Base-by-base conservation (phyloP, 2,113 vertebrate species). In the Oncorhynchus keta region DNA sequence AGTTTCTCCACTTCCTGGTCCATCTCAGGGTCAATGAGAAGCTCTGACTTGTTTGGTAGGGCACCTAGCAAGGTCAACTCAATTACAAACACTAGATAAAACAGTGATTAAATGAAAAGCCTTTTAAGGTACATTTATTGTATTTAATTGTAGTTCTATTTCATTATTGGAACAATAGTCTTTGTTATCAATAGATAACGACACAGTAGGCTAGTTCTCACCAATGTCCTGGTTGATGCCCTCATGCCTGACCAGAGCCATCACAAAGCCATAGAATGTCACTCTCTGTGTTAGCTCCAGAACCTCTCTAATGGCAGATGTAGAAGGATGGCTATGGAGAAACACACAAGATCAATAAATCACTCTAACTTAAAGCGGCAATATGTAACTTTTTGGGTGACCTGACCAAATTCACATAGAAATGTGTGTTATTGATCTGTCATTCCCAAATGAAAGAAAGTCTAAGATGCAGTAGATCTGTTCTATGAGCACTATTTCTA, bases 1-100 rank as follows among this genome's bases (percentile, higher is more conserved):
- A 99, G 85, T 90, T 95, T 96, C 75, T 98, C 97, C 81, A 99
- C 91, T 76, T 98, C 97, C 82, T 95, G 94, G 82, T 99, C 98
- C 97, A 97, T 96, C 79, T 93, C 94, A 75, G 95, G 96, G 88
- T 99, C 97, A 14, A 96, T 81, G 78, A 98, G 94, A 74, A 98
- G 78, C 68, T 98, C 96, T 12, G 90, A 87, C 89, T 93, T 96
- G 90, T 93, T 95, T 51, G 98, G 97, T 81, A 99, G 87, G 68
- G 92, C 95, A 73, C 97, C 97, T 99, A 77, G 28, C 72, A 80
- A 32, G 24, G 22, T 64, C 5, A 49, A 72, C 13, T 6, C 65
- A 68, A n/a, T 72, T 49, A 49, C 11, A 11, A 45, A 45, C 39
- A 39, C 32, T 39, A 28, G 30, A 20, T 35, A 35, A 68, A 68